phyloP scores from a whole-genome alignment of 2,113 vertebrate species.

The Zosterops pallidus region DNA sequence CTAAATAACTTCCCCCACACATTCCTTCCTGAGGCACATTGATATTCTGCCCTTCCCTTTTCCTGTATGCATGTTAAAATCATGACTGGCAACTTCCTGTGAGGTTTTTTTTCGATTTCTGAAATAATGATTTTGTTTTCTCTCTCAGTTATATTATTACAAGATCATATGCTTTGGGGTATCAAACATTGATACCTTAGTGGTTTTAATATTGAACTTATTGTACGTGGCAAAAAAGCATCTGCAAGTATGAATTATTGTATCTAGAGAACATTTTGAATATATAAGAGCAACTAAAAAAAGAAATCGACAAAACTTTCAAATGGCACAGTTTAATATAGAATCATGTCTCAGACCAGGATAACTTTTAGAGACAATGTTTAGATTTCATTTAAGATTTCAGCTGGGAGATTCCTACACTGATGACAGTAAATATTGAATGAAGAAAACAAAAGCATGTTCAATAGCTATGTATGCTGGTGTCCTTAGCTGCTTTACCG shows the following conservation, averaged over 20 bases:
- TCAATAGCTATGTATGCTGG: not conserved
- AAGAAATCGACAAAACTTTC: not conserved
- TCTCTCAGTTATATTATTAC: not conserved
- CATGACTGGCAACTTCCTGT: not conserved
- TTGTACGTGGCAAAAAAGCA: not conserved
- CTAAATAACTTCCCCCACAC: not conserved
- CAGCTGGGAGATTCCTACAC: not conserved
- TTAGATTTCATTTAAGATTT: not conserved
- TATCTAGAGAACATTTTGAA: not conserved
- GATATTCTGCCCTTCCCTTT: not conserved
- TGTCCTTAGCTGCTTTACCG: too few species aligned
- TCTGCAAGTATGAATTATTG: not conserved
- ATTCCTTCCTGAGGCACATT: not conserved
- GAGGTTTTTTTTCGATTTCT: not conserved
- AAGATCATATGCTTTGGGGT: not conserved
- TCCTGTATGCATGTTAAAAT: not conserved
- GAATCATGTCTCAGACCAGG: not conserved
- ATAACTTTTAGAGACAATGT: not conserved
- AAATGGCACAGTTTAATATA: not conserved
- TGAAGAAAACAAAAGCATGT: not conserved
- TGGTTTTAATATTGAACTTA: conserved; percentile 7
- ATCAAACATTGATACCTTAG: not conserved
- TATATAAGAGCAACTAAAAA: not conserved
- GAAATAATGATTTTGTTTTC: not conserved
- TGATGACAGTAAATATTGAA: not conserved